A percentile compares a stretch with the other conserved stretches of the same genome.
Evolutionary conservation across 2,797 vertebrate genomes (phyloP).

Genomic region (Hydrolagus colliei): DNA sequence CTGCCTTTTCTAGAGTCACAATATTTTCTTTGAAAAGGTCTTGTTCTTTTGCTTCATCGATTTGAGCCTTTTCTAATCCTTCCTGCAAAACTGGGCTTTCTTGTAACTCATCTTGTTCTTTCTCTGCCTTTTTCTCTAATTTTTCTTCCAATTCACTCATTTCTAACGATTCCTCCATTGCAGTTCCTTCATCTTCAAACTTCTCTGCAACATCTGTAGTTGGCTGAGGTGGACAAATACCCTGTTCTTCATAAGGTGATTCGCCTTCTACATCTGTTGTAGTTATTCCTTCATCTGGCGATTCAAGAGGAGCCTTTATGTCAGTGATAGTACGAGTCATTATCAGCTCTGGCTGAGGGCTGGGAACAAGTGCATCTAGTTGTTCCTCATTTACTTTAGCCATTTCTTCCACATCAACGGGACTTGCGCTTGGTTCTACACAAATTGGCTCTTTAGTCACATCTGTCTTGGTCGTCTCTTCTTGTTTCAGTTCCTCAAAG

Average conservation of each 20-base stretch:
- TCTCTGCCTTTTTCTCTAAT: slow-evolving; percentile 38
- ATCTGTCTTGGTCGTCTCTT: slow-evolving; percentile 49
- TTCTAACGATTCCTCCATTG: slow-evolving; percentile 44
- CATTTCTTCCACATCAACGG: slow-evolving; percentile 26
- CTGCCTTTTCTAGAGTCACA: slow-evolving; percentile 49
- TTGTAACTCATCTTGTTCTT: slow-evolving; percentile 44
- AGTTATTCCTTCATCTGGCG: slow-evolving; percentile 52
- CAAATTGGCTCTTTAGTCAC: slow-evolving; percentile 35
- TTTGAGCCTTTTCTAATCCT: not conserved
- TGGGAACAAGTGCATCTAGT: slow-evolving; percentile 40
- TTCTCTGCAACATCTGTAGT: slow-evolving; percentile 45
- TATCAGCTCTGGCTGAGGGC: slow-evolving; percentile 43
- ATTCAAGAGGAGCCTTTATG: slow-evolving; percentile 45
- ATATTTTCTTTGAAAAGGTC: slow-evolving; percentile 43
- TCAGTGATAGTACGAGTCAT: slow-evolving; percentile 44
- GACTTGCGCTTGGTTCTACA: slow-evolving; percentile 28
- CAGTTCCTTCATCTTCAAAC: slow-evolving; percentile 57
- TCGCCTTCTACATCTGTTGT: slow-evolving; percentile 45
- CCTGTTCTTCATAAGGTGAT: slow-evolving; percentile 46
- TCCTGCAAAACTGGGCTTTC: slow-evolving; percentile 32
- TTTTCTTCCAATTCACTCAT: slow-evolving; percentile 47
- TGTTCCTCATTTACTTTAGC: slow-evolving; percentile 34
- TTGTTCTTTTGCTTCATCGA: slow-evolving; percentile 37
- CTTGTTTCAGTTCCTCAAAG: slow-evolving; percentile 81
- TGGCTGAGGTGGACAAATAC: slow-evolving; percentile 40